Base-by-base conservation (phyloP, 2,797 vertebrate genomes). In the Sphaeramia orbicularis region DNA sequence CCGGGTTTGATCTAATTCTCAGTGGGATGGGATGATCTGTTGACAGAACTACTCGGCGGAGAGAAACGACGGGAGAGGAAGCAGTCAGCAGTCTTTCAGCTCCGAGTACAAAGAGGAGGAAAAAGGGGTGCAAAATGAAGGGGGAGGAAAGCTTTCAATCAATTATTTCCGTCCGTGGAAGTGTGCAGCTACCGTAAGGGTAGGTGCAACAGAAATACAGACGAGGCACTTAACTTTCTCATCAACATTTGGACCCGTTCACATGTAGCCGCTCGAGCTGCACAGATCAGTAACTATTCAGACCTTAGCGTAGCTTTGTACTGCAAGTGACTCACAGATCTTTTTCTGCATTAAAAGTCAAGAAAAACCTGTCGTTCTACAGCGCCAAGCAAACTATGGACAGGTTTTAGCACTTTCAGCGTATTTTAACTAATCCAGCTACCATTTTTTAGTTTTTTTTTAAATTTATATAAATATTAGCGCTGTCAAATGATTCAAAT, bases 1-100 rank as follows among this genome's bases (percentile, higher is more conserved):
- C 72, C 75, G 65, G 81, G 80, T 88, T 86, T 76, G 85, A 88
- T 87, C 90, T 86, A 86, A 47, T 78, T 88, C 89, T 83, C 88
- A 53, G 82, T 66, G 76, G 86, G 88, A 82, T 21, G 72, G 54
- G 78, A 85, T 80, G 87, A 84, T 85, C 80, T 86, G 87, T 90
- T 87, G 85, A 91, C 82, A 84, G 82, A 85, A 69, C 82, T 78
- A 81, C 69, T 72, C 72, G 4, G 78, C 60, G 65, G 76, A 80
- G 42, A 41, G 76, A 70, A 69, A 51, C 38, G 35, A 53, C 15
- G 59, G 76, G 55, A 59, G 74, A 71, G 38, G 65, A 69, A 73
- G 83, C 81, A 54, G 47, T 85, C 83, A 69, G 68, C 78, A 16
- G 43, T 18, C 76, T 68, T 66, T 74, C 71, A 65, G 66, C 36